Evolutionary conservation across 2,797 vertebrate species (phyloP).

Genomic region (Sebastes diploproa): DNA sequence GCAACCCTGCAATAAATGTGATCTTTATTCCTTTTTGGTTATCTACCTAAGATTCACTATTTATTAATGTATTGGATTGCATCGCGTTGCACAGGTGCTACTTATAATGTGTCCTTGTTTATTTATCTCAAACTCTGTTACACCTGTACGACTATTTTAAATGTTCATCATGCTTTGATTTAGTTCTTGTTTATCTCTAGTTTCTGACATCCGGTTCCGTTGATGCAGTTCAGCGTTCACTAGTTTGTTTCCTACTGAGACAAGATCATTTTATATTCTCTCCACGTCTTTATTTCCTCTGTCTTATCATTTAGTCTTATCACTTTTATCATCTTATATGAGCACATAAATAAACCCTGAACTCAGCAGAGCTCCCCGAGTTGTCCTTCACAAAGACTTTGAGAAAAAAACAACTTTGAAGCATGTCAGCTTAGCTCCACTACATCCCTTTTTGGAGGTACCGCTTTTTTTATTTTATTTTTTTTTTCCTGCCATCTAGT

Average conservation of each 20-base stretch:
- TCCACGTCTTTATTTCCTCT: not conserved
- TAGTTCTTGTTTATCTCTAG: not conserved
- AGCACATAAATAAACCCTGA: not conserved
- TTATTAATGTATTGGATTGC: not conserved
- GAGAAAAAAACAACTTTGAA: not conserved
- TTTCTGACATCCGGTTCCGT: not conserved
- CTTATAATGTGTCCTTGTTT: not conserved
- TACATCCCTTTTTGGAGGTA: not conserved
- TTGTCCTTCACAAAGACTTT: conserved; percentile 9
- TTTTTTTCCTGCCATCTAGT: not conserved
- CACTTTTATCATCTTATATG: not conserved
- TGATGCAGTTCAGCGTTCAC: not conserved
- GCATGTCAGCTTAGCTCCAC: not conserved
- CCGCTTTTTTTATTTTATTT: not conserved
- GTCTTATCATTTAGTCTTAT: not conserved
- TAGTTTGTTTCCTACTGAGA: not conserved
- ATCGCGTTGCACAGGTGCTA: not conserved
- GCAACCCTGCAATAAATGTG: not conserved
- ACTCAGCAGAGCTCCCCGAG: not conserved
- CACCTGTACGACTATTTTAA: not conserved
- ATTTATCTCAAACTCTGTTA: not conserved
- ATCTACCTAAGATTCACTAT: not conserved
- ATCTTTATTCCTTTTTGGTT: not conserved
- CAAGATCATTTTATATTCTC: not conserved
- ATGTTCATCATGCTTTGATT: not conserved